Evolutionary conservation across 2,888 invertebrate genomes (phyloP).

Genomic region (Atethmia centrago): DNA sequence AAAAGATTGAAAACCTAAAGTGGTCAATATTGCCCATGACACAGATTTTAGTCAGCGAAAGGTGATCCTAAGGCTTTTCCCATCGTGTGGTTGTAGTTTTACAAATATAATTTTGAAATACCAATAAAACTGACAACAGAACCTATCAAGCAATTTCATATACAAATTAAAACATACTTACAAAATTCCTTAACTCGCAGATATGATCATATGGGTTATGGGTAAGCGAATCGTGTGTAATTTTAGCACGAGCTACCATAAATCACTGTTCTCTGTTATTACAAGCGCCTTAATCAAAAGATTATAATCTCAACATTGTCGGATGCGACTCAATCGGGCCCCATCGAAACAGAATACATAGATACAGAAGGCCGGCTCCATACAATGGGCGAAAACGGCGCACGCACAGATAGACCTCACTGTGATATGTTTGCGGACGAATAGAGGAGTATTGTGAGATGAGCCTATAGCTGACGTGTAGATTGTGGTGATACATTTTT

Average conservation of each 20-base stretch:
- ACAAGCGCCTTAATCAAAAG: constrained; percentile 89
- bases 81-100: background rate
- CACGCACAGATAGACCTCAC: background rate
- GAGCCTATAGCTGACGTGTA: background rate
- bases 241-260: constrained; percentile 80
- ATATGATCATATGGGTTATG: constrained; percentile 60
- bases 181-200: constrained; percentile 36
- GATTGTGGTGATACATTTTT: background rate
- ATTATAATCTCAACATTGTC: constrained; percentile 87
- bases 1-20: background rate
- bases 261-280: constrained; percentile 86
- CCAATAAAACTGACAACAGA: background rate
- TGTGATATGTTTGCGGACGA: background rate
- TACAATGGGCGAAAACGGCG: background rate
- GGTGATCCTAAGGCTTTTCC: background rate
- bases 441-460: background rate
- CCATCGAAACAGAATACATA: constrained; percentile 42
- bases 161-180: constrained; percentile 26
- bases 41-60: too few relatives aligned
- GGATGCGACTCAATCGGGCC: constrained; percentile 81
- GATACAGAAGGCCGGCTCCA: background rate
- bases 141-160: constrained; percentile 2
- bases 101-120: background rate
- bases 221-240: constrained; percentile 74
- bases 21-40: background rate